phyloP scores from a whole-genome alignment of 1,140 invertebrate species.

The Microvelia longipes region DNA sequence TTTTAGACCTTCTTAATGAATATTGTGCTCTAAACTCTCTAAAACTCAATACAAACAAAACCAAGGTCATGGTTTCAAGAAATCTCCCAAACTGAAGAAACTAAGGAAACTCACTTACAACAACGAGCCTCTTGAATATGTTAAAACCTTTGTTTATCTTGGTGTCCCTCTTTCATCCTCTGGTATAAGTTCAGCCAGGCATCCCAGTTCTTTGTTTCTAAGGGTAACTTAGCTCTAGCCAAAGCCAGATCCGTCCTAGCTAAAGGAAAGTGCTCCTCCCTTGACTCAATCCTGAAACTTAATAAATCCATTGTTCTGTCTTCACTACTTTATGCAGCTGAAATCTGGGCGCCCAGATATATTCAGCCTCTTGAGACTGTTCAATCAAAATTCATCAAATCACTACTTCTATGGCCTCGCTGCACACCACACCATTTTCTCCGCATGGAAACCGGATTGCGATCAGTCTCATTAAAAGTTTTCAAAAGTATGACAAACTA shows the following conservation, averaged over 20 bases:
- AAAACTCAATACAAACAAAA: not conserved
- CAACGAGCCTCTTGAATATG: not conserved
- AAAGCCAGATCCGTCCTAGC: not conserved
- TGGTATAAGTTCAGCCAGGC: not conserved
- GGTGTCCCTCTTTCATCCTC: not conserved
- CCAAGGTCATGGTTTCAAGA: not conserved
- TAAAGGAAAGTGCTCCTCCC: not conserved
- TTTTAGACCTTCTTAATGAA: not conserved
- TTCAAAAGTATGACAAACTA: not conserved
- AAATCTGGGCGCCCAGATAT: not conserved
- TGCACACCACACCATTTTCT: not conserved
- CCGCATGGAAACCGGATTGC: not conserved
- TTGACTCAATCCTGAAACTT: not conserved
- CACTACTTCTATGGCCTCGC: not conserved
- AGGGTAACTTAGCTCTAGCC: not conserved
- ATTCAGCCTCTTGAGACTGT: not conserved
- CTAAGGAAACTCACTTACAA: not conserved
- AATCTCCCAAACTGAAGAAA: not conserved
- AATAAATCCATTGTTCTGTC: not conserved
- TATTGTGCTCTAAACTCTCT: not conserved
- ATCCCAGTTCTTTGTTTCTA: not conserved
- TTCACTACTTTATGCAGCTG: not conserved
- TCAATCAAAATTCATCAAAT: not conserved
- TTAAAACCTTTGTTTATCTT: not conserved
- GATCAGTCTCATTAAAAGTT: not conserved